Evolutionary conservation across 2,113 vertebrate genomes (phyloP).

Genomic region (Passer domesticus): DNA sequence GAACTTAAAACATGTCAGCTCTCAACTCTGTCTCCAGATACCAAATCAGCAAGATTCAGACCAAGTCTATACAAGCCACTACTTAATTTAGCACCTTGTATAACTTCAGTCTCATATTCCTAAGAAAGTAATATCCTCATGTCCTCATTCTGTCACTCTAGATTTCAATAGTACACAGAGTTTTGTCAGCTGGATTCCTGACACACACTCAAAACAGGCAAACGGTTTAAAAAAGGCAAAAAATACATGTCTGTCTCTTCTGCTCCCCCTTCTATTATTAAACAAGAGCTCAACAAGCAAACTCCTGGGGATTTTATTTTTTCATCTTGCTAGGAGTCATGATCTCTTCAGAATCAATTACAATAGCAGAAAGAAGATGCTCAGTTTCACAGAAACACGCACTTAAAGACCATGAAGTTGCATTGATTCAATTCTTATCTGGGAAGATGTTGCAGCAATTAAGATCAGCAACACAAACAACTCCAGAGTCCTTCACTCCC

Average conservation of each 20-base stretch:
- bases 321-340: neutral
- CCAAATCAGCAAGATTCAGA: conserved; percentile 1
- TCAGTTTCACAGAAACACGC: neutral
- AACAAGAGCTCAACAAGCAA: neutral
- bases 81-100: neutral
- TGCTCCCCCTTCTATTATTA: neutral
- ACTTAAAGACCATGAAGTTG: neutral
- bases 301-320: neutral
- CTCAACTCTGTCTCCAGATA: neutral
- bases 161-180: neutral
- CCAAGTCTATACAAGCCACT: neutral
- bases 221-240: neutral
- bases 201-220: neutral
- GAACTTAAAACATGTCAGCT: neutral
- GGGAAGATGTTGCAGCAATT: neutral
- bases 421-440: neutral
- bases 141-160: conserved; percentile 44
- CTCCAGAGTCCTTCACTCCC: neutral
- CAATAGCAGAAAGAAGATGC: neutral
- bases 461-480: neutral
- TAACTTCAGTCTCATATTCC: neutral
- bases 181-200: conserved; percentile 12
- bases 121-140: neutral
- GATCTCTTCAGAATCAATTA: neutral
- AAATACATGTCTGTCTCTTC: rapidly evolving